These are phyloP conservation scores for Cossypha heuglini DNA, from an alignment of 2,797 vertebrate species.

Conservation along the genomic window DNA sequence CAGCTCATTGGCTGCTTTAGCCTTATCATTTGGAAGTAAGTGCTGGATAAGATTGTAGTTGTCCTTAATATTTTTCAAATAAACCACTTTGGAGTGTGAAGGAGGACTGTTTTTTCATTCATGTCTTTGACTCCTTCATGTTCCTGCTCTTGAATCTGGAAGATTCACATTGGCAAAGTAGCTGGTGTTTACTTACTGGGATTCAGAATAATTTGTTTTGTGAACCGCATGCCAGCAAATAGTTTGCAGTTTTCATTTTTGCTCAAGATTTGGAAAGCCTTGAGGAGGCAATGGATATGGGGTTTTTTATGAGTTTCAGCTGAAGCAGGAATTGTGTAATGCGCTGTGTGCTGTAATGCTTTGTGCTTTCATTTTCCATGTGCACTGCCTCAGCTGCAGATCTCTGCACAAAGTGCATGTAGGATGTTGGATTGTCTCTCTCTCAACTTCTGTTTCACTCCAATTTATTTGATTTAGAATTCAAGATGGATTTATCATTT, in stretches of 20 bases:
- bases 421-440: neutral
- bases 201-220: neutral
- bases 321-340: neutral
- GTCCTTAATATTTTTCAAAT: neutral
- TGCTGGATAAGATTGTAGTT: neutral
- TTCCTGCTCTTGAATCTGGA: neutral
- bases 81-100: neutral
- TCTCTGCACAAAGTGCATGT: neutral
- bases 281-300: neutral
- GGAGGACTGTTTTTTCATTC: neutral
- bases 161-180: neutral
- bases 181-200: neutral
- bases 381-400: neutral
- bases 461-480: slow-evolving; percentile 80
- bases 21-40: neutral
- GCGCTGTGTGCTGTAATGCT: neutral
- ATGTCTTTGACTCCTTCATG: neutral
- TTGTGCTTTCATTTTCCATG: neutral
- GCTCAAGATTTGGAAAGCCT: neutral
- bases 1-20: neutral
- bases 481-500: slow-evolving; percentile 98
- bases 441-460: slow-evolving; percentile 10
- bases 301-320: neutral
- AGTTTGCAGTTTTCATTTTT: neutral
- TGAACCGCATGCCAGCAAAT: fast-evolving